These are phyloP conservation scores for Pseudochromis fuscus DNA, from an alignment of 2,797 vertebrate genomes.

Conservation along the genomic window DNA sequence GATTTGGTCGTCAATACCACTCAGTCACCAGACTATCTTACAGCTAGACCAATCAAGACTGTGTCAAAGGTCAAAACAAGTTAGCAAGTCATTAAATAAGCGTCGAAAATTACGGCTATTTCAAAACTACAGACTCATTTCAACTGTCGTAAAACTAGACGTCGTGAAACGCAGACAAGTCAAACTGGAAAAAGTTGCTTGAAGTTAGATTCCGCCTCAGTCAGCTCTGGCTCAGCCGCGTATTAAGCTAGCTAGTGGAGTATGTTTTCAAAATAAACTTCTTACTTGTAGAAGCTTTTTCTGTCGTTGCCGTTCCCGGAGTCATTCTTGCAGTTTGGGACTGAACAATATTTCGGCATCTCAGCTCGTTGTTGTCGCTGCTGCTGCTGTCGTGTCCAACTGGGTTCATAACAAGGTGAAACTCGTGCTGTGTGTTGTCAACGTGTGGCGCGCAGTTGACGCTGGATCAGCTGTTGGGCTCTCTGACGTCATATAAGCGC, in stretches of 20 bases:
- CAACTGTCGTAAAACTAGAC: background rate
- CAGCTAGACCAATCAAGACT: background rate
- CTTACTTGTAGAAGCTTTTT: slow-evolving; percentile 86
- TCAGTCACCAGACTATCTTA: background rate
- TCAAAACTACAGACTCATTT: fast-evolving
- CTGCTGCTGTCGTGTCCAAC: background rate
- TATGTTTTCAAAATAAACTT: fast-evolving
- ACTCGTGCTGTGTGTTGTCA: slow-evolving; percentile 64
- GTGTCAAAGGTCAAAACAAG: slow-evolving; percentile 8
- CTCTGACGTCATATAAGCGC: slow-evolving; percentile 43
- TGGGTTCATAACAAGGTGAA: slow-evolving; percentile 76
- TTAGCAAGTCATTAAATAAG: background rate
- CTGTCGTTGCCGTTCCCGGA: slow-evolving; percentile 68
- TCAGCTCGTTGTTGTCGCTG: background rate
- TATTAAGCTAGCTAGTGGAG: background rate
- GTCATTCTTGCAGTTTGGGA: slow-evolving; percentile 79
- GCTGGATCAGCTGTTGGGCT: slow-evolving; percentile 64
- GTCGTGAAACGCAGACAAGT: background rate
- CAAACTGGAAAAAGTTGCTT: background rate
- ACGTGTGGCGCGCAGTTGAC: slow-evolving; percentile 61
- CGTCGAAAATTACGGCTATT: too few relatives aligned
- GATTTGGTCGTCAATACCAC: too few relatives aligned
- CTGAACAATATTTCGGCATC: slow-evolving; percentile 84
- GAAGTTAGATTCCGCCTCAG: slow-evolving; percentile 3
- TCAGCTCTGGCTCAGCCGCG: background rate